phyloP scores from a whole-genome alignment of 2,888 invertebrate species.

The Meganola albula region DNA sequence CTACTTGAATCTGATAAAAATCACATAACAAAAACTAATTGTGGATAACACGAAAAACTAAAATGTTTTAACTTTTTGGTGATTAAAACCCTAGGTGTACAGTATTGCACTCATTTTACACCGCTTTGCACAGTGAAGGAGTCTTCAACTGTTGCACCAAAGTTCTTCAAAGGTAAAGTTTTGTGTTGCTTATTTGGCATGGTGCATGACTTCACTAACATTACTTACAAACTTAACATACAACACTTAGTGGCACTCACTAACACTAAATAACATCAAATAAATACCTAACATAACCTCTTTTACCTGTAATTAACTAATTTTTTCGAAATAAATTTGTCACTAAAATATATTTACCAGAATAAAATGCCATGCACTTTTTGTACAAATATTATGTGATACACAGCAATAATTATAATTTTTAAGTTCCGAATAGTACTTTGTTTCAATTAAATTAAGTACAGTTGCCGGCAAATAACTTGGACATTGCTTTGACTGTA shows the following conservation, averaged over 20 bases:
- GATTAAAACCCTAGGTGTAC: conserved; percentile 35
- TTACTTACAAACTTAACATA: conserved; percentile 14
- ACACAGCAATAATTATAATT: no score
- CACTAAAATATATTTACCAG: conserved; percentile 21
- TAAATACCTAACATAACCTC: no score
- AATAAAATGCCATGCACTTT: conserved; percentile 65
- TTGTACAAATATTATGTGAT: conserved; percentile 1
- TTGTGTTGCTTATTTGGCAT: conserved; percentile 73
- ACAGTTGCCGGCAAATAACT: no score
- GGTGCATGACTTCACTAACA: conserved; percentile 43
- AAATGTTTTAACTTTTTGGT: conserved; percentile 30
- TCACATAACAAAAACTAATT: conserved; percentile 54
- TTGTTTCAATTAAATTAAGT: no score
- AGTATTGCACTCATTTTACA: conserved; percentile 60
- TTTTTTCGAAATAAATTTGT: conserved; percentile 4
- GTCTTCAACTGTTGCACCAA: conserved; percentile 63
- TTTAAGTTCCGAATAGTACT: no score
- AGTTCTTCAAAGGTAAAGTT: conserved; percentile 68
- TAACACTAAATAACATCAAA: conserved; percentile 24
- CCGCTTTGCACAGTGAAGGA: conserved; percentile 71
- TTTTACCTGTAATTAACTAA: conserved; percentile 22
- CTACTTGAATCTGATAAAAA: conserved; percentile 26
- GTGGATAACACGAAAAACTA: conserved; percentile 29
- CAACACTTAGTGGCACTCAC: conserved; percentile 27
- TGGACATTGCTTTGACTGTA: no score